Base-by-base conservation (phyloP, 2,113 vertebrate species). In the Onychostruthus taczanowskii region DNA sequence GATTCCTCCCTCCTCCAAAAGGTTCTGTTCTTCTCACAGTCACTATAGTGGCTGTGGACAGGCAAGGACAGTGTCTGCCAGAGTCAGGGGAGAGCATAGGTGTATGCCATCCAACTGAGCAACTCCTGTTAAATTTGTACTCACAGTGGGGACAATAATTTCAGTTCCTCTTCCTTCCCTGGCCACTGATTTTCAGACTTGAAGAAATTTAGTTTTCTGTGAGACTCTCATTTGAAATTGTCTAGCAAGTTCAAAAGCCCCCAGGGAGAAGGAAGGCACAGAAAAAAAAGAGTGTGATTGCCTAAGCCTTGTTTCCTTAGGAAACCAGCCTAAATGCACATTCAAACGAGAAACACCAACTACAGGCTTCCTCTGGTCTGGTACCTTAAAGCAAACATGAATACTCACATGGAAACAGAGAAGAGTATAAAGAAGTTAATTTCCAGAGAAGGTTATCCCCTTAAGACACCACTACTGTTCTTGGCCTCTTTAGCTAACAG, bases 231-330 rank as follows among this genome's bases (percentile, higher is more conserved):
- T 66, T 77, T 86, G 72, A 86, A 91, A 94, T 81, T 90, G 55
- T 94, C 94, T 85, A 66, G 43, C n/a, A 93, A 87, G 72, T 80
- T 93, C 75, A 86, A 81, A 93, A 93, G 55, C 30, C 75, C 5
- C 30, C 35, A 86, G 75, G 88, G 79, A 93, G 16, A 30, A 80
- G 88, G 90, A 92, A 74, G 86, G 72, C 83, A 93, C 59, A 83
- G 90, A 58, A 82, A 94, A 82, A 82, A 85, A 88, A 44, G 7
- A 27, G n/a, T 30, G 43, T 44, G 83, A 84, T 88, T 92, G 50
- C 72, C n/a, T 77, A 50, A 92, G 47, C 9, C 33, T 59, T 97
- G 83, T 96, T 97, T 93, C 90, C 88, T 95, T 90, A 92, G 96
- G 95, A 95, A 95, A 84, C 35, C 7, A 4, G 90, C 88, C 92